Percentiles rank a stretch among this genome's conserved stretches.
Evolutionary conservation across 2,797 vertebrate genomes (phyloP).

Genomic region (Micrastur ruficollis): DNA sequence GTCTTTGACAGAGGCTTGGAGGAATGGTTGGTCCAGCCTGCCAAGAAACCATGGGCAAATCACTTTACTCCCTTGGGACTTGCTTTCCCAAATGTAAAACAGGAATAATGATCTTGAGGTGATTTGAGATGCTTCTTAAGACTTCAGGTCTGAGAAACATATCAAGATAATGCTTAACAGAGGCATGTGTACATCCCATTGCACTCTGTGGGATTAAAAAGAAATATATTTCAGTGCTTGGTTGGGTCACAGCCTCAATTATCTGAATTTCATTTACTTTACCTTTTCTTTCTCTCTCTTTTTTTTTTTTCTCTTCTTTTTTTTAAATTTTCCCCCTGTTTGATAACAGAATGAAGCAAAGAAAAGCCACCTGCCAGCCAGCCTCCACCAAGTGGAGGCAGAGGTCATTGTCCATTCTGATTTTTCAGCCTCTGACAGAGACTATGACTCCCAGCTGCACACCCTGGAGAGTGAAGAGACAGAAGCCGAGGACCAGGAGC

Average conservation of each 20-base stretch:
- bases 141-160: background rate
- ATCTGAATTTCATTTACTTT: background rate
- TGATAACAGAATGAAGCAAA: slow-evolving; percentile 75
- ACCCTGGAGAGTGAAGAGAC: slow-evolving; percentile 44
- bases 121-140: slow-evolving; percentile 7
- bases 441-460: slow-evolving; percentile 58
- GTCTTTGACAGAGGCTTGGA: background rate
- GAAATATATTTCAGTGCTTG: background rate
- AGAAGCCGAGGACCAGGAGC: slow-evolving; percentile 27
- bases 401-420: slow-evolving; percentile 96
- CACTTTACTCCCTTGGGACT: background rate
- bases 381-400: slow-evolving; percentile 89
- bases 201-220: background rate
- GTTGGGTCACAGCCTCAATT: background rate
- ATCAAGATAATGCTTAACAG: background rate
- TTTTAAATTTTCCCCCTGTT: background rate
- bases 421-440: slow-evolving; percentile 80
- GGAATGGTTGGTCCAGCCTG: background rate
- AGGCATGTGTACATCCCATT: background rate
- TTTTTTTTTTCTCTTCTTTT: background rate
- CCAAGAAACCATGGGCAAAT: background rate
- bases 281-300: too few species aligned
- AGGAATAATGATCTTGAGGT: background rate
- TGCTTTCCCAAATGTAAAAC: background rate
- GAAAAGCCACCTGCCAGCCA: slow-evolving; percentile 71